Percentiles rank a stretch among this genome's conserved stretches.
Conservation (phyloP, 2,888 invertebrate genomes). For the Iphiclides podalirius region DNA sequence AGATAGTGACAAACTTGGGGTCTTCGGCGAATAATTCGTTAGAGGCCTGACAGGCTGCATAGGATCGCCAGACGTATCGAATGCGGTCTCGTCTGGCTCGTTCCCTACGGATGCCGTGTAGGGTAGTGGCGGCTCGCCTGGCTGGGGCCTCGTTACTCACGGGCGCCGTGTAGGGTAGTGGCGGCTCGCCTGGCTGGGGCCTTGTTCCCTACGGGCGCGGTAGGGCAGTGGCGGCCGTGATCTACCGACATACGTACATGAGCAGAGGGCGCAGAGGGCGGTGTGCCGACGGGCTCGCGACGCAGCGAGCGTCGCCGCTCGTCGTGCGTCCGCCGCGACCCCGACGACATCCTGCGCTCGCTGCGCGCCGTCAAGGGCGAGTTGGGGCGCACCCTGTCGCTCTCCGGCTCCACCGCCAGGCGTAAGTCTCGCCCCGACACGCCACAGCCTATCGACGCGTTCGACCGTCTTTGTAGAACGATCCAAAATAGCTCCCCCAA, state of each 20-base stretch:
- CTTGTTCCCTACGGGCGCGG: no score
- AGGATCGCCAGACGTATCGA: no score
- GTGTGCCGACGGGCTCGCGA: slow-evolving; percentile 52
- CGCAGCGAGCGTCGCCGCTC: slow-evolving; percentile 86
- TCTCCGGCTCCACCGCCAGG: slow-evolving; percentile 85
- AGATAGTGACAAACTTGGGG: no score
- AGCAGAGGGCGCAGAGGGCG: slow-evolving; percentile 44
- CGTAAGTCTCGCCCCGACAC: slow-evolving; percentile 84
- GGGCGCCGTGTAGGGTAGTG: no score
- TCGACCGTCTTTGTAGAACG: neutral
- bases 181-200: no score
- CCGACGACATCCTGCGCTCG: slow-evolving; percentile 90
- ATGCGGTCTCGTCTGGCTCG: no score
- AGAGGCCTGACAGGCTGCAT: no score
- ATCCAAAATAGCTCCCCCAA: neutral
- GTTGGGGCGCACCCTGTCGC: slow-evolving; percentile 89
- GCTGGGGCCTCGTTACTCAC: no score
- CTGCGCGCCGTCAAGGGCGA: slow-evolving; percentile 91
- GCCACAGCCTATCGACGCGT: neutral
- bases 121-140: no score
- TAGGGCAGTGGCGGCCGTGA: no score
- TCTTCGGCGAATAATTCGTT: no score
- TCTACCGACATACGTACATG: slow-evolving; percentile 10
- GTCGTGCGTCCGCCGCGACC: slow-evolving; percentile 90
- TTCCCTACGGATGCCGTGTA: no score